Evolutionary conservation across 2,113 vertebrate species (phyloP).

Genomic region (Ciconia boyciana): DNA sequence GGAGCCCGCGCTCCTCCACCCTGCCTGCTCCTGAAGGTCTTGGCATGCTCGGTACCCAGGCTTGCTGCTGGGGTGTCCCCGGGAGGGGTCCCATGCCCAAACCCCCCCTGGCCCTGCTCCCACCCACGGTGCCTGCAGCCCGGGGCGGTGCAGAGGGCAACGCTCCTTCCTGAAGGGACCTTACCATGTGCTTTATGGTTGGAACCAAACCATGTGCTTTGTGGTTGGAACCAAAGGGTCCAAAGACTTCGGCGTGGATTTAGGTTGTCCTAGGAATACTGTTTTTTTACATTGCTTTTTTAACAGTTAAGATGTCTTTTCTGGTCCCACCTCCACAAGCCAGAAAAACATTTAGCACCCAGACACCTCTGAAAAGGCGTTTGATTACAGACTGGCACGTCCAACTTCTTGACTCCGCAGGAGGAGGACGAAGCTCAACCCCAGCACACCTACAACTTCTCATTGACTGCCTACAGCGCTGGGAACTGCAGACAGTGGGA

Average conservation of each 20-base stretch:
- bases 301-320: not conserved
- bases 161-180: not conserved
- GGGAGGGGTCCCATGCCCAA: not conserved
- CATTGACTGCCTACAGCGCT: too few relatives aligned
- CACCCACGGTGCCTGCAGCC: accelerated
- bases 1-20: not conserved
- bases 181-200: accelerated
- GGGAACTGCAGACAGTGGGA: not conserved
- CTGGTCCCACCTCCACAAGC: not conserved
- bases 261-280: not conserved
- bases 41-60: not conserved
- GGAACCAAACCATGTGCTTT: accelerated
- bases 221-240: not conserved
- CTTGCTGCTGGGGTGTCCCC: not conserved
- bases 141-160: not conserved
- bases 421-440: not conserved
- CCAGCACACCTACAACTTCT: not conserved
- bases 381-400: not conserved
- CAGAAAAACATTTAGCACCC: not conserved
- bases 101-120: not conserved
- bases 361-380: not conserved
- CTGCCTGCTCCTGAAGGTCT: not conserved
- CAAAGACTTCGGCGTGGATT: not conserved
- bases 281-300: not conserved
- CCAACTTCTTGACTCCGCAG: not conserved